Evolutionary conservation across 2,113 vertebrate species (phyloP).

Genomic region (Archocentrus centrarchus): DNA sequence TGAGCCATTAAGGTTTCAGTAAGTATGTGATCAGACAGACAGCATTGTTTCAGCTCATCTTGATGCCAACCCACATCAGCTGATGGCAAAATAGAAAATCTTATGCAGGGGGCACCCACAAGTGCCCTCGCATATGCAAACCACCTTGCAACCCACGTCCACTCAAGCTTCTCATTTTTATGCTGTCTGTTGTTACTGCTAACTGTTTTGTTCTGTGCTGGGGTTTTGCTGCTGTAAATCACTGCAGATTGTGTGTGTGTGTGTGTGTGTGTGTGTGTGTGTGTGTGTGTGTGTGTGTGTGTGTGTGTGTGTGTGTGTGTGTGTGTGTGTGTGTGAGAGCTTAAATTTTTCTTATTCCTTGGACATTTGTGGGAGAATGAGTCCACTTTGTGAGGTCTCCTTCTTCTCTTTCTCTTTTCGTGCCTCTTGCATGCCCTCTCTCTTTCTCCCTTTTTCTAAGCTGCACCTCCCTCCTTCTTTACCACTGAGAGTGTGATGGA

Average conservation of each 20-base stretch:
- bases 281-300: too few relatives aligned
- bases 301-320: too few relatives aligned
- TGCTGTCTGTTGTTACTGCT: neutral
- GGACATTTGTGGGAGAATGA: neutral
- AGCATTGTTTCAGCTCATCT: neutral
- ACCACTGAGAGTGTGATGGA: slow-evolving; percentile 53
- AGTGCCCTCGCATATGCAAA: neutral
- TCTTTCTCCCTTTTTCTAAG: neutral
- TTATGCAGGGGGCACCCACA: fast-evolving
- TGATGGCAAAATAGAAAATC: neutral
- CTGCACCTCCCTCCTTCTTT: slow-evolving; percentile 7
- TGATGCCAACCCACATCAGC: neutral
- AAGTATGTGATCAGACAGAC: neutral
- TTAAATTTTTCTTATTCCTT: neutral
- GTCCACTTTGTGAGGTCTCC: neutral
- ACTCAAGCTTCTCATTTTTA: neutral
- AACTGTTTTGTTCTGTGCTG: neutral
- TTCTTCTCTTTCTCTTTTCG: slow-evolving; percentile 6
- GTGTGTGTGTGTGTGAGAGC: neutral
- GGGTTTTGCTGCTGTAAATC: neutral
- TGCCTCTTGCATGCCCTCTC: slow-evolving; percentile 6
- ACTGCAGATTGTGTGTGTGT: neutral
- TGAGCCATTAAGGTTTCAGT: neutral
- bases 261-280: neutral
- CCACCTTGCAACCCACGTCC: neutral